phyloP scores from a whole-genome alignment of 2,797 vertebrate species.

The Poeciliopsis paucimaculata region DNA sequence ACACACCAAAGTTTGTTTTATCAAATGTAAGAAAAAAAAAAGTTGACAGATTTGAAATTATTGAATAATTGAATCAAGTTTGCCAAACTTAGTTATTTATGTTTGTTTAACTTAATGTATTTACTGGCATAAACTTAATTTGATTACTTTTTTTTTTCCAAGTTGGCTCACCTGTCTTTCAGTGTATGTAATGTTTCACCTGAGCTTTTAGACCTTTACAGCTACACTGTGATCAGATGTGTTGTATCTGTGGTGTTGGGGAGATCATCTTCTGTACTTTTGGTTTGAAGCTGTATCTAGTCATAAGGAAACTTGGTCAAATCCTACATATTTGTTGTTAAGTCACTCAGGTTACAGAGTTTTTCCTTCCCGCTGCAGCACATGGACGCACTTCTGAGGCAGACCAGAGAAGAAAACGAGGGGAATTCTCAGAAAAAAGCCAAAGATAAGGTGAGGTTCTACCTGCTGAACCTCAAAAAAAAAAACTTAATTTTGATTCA shows the following conservation, averaged over 20 bases:
- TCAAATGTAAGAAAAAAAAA: too few species aligned
- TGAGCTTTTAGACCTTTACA: neutral
- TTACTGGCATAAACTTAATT: too few species aligned
- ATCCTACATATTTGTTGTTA: neutral
- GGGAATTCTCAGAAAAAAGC: slow-evolving; percentile 61
- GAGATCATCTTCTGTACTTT: neutral
- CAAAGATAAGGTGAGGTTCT: slow-evolving; percentile 77
- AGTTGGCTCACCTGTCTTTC: too few species aligned
- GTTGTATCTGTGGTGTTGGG: neutral
- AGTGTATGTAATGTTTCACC: neutral
- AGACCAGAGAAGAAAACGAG: slow-evolving; percentile 66
- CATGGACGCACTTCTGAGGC: slow-evolving; percentile 69
- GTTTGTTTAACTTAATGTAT: too few species aligned
- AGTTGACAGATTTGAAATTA: too few species aligned
- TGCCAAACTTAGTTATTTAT: too few species aligned
- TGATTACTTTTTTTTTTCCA: too few species aligned
- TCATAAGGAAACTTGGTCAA: neutral
- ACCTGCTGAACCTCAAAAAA: too few species aligned
- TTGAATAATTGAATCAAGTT: too few species aligned
- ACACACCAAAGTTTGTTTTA: too few species aligned
- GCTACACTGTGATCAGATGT: neutral
- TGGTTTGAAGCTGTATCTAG: neutral
- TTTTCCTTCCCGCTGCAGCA: slow-evolving; percentile 64
- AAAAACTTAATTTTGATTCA: neutral
- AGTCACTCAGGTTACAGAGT: neutral